These are phyloP conservation scores for Celastrina argiolus DNA, from an alignment of 2,888 invertebrate genomes.

Conservation along the genomic window DNA sequence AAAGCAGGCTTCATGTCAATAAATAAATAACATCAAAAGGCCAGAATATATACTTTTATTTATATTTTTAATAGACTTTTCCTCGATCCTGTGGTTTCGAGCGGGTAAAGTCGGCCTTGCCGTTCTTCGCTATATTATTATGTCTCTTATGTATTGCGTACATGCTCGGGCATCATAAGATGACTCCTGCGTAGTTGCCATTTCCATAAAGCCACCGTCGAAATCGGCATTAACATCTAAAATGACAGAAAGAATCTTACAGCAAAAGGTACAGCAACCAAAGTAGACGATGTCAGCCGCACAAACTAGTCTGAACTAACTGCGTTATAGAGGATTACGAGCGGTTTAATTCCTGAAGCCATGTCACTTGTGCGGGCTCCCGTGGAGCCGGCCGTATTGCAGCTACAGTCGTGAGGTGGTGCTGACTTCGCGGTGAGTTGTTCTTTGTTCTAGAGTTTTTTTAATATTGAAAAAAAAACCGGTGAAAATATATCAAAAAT, in stretches of 20 bases:
- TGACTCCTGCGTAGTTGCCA: too few species aligned
- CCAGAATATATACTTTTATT: too few species aligned
- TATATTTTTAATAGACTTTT: too few species aligned
- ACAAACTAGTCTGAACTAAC: conserved; percentile 29
- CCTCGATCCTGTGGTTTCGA: too few species aligned
- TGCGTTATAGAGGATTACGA: conserved; percentile 35
- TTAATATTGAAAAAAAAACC: background rate
- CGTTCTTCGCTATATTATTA: too few species aligned
- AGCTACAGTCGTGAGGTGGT: conserved; percentile 27
- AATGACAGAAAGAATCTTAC: background rate
- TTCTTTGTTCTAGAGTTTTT: conserved; percentile 4
- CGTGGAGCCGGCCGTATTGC: conserved; percentile 26
- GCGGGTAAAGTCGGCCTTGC: too few species aligned
- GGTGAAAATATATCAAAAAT: background rate
- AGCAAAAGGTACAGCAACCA: background rate
- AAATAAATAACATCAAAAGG: too few species aligned
- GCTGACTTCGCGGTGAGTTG: conserved; percentile 30
- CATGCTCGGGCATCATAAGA: too few species aligned
- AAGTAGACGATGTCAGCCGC: conserved; percentile 16
- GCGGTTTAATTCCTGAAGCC: conserved; percentile 65
- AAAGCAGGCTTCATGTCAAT: too few species aligned
- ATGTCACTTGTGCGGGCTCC: conserved; percentile 58
- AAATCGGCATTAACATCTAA: too few species aligned
- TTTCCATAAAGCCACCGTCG: too few species aligned
- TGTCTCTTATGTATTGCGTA: too few species aligned